Evolutionary conservation across 2,113 vertebrate species (phyloP), one percentile per base, ranked within the genome.

Genomic region (Actenoides hombroni): DNA sequence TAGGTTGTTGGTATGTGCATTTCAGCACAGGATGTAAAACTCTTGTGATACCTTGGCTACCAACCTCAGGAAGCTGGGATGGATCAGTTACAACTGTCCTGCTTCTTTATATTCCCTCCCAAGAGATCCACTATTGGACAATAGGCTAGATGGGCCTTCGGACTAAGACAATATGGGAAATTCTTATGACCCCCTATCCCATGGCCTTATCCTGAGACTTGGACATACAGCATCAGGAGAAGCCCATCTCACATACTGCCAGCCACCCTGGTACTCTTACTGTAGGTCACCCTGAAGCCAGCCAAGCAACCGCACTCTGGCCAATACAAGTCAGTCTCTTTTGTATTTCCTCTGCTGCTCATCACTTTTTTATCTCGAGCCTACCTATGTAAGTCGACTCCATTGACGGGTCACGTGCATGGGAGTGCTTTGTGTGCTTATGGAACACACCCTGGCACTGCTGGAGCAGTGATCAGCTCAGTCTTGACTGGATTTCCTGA

Each of bases 81-180:
- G 31, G 48, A 80, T n/a, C n/a, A 29, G 11, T 56, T 59, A 6
- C 10, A 69, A 46, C 4, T 63, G 37, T 48, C 23, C 65, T 63
- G 46, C 51, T 68, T 42, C 24, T 64, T 79, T 28, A 29, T 35
- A 33, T 1, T 61, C 44, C 46, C 59, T 83, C 24, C 53, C 42
- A 39, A 67, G 64, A 77, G 21, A 70, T 10, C 16, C 31, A 21
- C 16, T 17, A 35, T 33, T 59, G 42, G 42, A 64, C 33, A 46
- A 2, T 3, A 82, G 65, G 48, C 33, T 64, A 46, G 16, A 46
- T 0, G 0, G 35, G 11, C 60, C 37, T 60, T 31, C 69, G 59
- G 60, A 88, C n/a, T 63, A 57, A 59, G 4, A 44, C 29, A 24
- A 5, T 6, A 48, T 1, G 6, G 60, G 33, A 67, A 84, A 59